Base-by-base conservation (phyloP, 2,113 vertebrate species). In the Noctilio leporinus region DNA sequence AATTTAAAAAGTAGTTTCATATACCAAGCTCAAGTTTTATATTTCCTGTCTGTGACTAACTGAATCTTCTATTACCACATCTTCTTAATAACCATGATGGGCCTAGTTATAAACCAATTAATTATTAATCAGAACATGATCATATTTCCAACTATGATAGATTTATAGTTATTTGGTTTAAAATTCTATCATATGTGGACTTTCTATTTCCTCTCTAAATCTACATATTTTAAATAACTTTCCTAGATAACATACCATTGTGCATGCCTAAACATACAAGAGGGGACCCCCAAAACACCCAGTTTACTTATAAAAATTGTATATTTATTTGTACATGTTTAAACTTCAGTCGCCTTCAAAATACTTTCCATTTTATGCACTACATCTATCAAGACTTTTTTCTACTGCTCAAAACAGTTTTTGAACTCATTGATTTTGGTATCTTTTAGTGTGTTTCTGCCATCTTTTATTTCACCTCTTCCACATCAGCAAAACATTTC, bases 41-140 rank as follows among this genome's bases (percentile, higher is more conserved):
- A 64, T 53, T 94, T 93, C 73, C 59, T 89, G 38, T 93, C 69
- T 93, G 40, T 87, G 75, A 93, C 75, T 92, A 97, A 95, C 49
- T 75, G 30, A 89, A 95, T 96, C 40, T 94, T 95, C 85, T 96
- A 95, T 88, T 96, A 95, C 19, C 26, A 78, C 12, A 81, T 51
- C 81, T 80, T 70, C 82, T 93, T 65, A 49, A 38, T 95, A 94
- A 64, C 70, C 96, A 89, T 62, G 53, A 95, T 49, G 22, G 20
- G 78, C 15, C 64, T 93, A 65, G 33, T 87, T 94, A 95, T 78
- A 47, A 78, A 30, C 5, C 35, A 67, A 87, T 78, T 87, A 51
- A 89, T 94, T 92, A 93, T 78, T 96, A 93, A 96, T 45, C 35
- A 94, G 84, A 59, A 72, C 40, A 72, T 19, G 35, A 51, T 84